phyloP scores from a whole-genome alignment of 2,888 invertebrate genomes.

The Sphaerophoria rueppellii region DNA sequence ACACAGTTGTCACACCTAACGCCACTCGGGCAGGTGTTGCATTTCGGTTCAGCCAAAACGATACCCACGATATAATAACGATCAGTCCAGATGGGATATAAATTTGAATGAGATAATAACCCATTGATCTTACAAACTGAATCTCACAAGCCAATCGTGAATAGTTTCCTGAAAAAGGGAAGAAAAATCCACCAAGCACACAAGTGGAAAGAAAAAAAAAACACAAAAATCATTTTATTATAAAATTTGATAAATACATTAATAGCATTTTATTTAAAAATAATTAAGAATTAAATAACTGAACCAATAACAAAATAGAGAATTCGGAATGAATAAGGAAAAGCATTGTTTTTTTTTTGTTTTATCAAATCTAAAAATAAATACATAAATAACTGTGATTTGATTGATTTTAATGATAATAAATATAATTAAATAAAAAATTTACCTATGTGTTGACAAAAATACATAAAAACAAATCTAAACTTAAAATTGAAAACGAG shows the following conservation, averaged over 20 bases:
- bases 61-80: constrained; percentile 98
- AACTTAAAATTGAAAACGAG: constrained; percentile 7
- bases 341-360: constrained; percentile 53
- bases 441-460: constrained; percentile 27
- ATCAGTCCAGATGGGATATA: constrained; percentile 98
- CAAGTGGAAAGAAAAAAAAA: constrained; percentile 61
- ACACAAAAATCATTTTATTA: constrained; percentile 75
- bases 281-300: constrained; percentile 23
- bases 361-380: constrained; percentile 55
- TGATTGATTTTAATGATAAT: constrained; percentile 39
- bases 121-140: constrained; percentile 98
- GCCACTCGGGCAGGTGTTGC: constrained; percentile 97
- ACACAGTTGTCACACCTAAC: constrained; percentile 96
- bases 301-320: constrained; percentile 7
- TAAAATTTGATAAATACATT: constrained; percentile 58
- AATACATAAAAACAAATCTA: background rate
- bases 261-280: background rate
- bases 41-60: constrained; percentile 97
- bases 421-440: constrained; percentile 44
- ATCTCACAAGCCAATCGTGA: constrained; percentile 97
- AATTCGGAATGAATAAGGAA: constrained; percentile 49
- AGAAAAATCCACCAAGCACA: constrained; percentile 55
- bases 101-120: constrained; percentile 99
- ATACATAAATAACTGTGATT: constrained; percentile 57
- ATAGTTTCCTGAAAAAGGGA: constrained; percentile 90